phyloP scores from a whole-genome alignment of 2,888 invertebrate genomes.

The Thereva unica region DNA sequence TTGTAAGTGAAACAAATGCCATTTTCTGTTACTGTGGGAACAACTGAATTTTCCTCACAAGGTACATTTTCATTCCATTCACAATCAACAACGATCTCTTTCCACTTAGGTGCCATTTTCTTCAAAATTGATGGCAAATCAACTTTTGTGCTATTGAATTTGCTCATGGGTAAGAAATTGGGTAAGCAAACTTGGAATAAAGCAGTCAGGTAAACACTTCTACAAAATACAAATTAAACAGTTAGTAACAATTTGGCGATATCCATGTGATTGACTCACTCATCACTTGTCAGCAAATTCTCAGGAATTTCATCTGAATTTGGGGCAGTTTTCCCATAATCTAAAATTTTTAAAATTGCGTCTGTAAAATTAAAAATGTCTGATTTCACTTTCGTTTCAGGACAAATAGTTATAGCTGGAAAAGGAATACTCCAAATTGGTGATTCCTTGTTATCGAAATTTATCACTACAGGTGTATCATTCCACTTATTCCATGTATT shows the following conservation, averaged over 20 bases:
- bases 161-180: too few relatives aligned
- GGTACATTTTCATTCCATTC: slow-evolving; percentile 35
- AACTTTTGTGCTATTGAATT: too few relatives aligned
- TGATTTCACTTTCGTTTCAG: slow-evolving; percentile 65
- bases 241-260: neutral
- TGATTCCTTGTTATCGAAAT: slow-evolving; percentile 74
- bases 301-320: too few relatives aligned
- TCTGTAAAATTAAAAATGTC: neutral
- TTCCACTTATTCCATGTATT: slow-evolving; percentile 74
- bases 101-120: too few relatives aligned
- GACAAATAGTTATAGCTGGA: slow-evolving; percentile 69
- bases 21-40: slow-evolving; percentile 67
- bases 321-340: neutral
- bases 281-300: too few relatives aligned
- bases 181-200: too few relatives aligned
- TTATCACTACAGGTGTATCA: slow-evolving; percentile 72
- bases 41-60: slow-evolving; percentile 65
- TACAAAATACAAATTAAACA: neutral
- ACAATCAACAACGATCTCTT: too few relatives aligned
- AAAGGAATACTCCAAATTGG: slow-evolving; percentile 65
- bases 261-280: too few relatives aligned
- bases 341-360: neutral
- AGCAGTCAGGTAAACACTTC: neutral
- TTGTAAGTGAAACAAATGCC: slow-evolving; percentile 74
- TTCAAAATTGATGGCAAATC: too few relatives aligned